Evolutionary conservation across 2,888 invertebrate species (phyloP), one percentile per base, ranked within the genome.

Genomic region (Tubulanus polymorphus): DNA sequence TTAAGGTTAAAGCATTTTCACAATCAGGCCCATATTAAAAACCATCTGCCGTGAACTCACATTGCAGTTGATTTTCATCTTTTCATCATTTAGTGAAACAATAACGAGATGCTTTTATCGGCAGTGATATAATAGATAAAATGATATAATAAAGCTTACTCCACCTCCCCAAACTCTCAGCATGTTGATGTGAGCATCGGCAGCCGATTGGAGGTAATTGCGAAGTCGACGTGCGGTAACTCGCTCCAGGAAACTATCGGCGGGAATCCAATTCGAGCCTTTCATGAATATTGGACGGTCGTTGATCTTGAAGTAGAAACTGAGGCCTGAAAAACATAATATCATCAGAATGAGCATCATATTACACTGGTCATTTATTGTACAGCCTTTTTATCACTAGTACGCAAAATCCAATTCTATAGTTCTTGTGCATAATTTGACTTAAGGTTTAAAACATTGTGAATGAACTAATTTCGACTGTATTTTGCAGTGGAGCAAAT

Each of bases 111-210:
- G n/a, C n/a, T n/a, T n/a, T n/a, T n/a, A n/a, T n/a, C n/a, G n/a
- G n/a, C n/a, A n/a, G 35, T 10, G n/a, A 12, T n/a, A 10, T 35
- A 35, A 35, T 12, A 12, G 10, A 35, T 35, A 35, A 35, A 35
- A 35, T 35, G n/a, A 35, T 12, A n/a, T 35, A 12, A 10, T 35
- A 12, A n/a, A 35, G n/a, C 71, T 64, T 58, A 72, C 75, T 62
- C 78, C 97, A n/a, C 97, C 97, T 27, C 97, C 97, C 97, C 97
- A 99, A 1, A 97, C 90, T n/a, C 97, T 83, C 15, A 97, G 80
- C 87, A 92, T 91, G 70, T 91, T 90, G 90, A 94, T 93, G 73
- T 95, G 86, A 0, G 88, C 86, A 8, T 87, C 85, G 63, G 84
- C 85, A 0, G 88, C 88, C 0, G 90, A 86, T 52, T 78, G 72